phyloP scores from a whole-genome alignment of 1,140 invertebrate species.

The Aradophagus sp. region DNA sequence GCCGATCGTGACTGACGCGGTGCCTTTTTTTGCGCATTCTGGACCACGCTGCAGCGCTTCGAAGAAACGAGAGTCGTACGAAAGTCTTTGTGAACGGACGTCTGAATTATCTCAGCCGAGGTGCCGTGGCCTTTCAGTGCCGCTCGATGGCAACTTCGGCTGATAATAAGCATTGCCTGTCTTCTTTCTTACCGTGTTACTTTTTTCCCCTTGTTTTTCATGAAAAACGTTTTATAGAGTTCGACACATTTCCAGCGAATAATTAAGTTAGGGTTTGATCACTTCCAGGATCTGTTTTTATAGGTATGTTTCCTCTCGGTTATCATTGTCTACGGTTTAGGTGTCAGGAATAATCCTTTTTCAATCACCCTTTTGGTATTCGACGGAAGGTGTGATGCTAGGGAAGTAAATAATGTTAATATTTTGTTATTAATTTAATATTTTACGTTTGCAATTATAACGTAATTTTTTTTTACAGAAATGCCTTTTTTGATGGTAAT shows the following conservation, averaged over 20 bases:
- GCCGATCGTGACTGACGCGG: constrained; percentile 45
- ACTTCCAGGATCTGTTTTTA: constrained; percentile 23
- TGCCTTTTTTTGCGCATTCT: constrained; percentile 24
- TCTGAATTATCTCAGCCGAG: constrained; percentile 17
- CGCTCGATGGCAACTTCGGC: constrained; percentile 21
- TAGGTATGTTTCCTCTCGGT: background rate
- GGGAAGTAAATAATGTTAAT: no score
- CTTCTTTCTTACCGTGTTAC: constrained; percentile 9
- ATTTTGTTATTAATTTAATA: no score
- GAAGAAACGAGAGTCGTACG: constrained; percentile 24
- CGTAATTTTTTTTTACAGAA: no score
- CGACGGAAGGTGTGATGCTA: no score
- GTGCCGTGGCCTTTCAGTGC: constrained; percentile 18
- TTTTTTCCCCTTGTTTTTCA: no score
- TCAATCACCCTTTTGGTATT: no score
- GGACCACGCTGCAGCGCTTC: constrained; percentile 6
- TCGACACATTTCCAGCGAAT: constrained; percentile 12
- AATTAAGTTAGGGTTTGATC: constrained; percentile 12
- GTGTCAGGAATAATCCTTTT: no score
- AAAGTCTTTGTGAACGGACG: constrained; percentile 12
- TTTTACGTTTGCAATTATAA: no score
- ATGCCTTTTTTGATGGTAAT: no score
- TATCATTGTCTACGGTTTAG: no score
- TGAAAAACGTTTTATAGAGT: background rate
- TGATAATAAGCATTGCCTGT: constrained; percentile 19